A percentile compares a stretch with the other conserved stretches of the same genome.
These are phyloP conservation scores for Leptogaster cylindrica DNA, from an alignment of 2,888 invertebrate species.

Conservation along the genomic window DNA sequence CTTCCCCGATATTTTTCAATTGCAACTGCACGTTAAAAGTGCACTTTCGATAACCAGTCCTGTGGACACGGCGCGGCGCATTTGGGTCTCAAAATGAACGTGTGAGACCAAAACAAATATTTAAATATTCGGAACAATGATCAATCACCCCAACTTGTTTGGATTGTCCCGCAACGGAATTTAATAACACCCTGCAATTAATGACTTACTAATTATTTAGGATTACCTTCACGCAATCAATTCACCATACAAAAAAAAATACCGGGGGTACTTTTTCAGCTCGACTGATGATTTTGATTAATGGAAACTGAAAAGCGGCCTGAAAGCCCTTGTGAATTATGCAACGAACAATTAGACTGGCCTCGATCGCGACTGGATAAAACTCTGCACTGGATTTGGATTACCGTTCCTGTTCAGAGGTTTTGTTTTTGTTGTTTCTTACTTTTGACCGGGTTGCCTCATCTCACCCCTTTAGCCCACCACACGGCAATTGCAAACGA, in stretches of 20 bases:
- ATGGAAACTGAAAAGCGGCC: constrained; percentile 48
- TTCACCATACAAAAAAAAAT: too few relatives aligned
- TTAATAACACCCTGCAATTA: constrained; percentile 50
- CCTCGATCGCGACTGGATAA: constrained; percentile 20
- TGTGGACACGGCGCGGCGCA: constrained; percentile 15
- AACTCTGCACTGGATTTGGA: constrained; percentile 31
- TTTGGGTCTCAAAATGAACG: constrained; percentile 37
- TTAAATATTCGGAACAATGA: constrained; percentile 44
- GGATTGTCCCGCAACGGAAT: constrained; percentile 43
- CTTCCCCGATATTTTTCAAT: background rate
- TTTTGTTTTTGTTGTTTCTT: constrained; percentile 45
- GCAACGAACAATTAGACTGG: constrained; percentile 45
- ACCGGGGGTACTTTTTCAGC: constrained; percentile 43
- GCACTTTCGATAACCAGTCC: background rate
- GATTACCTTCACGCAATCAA: constrained; percentile 47
- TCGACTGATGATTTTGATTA: constrained; percentile 48
- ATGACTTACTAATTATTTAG: constrained; percentile 53
- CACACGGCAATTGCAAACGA: background rate
- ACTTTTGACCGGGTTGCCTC: constrained; percentile 45
- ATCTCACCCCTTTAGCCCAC: constrained; percentile 35
- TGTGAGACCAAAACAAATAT: constrained; percentile 52
- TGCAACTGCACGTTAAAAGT: constrained; percentile 5
- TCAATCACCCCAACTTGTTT: constrained; percentile 10
- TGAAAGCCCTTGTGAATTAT: background rate
- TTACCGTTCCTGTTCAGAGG: background rate